Evolutionary conservation across 1,140 invertebrate species (phyloP).

Genomic region (Sinonovacula constricta): DNA sequence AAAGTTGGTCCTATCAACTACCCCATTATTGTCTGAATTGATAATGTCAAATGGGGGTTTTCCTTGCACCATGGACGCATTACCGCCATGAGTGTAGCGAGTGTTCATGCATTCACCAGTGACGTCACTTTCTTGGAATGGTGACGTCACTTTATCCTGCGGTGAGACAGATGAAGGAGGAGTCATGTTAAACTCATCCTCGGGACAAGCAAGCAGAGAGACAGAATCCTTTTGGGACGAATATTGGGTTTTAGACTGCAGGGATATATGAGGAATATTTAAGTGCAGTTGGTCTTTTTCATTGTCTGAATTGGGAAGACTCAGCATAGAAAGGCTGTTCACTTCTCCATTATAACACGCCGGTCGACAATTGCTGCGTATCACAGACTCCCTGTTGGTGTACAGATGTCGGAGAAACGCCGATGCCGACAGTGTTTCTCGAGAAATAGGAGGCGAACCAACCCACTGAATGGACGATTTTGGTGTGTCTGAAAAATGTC

Average conservation of each 20-base stretch:
- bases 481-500: background rate
- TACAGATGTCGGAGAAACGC: conserved; percentile 93
- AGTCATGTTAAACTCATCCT: conserved; percentile 84
- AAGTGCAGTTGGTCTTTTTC: conserved; percentile 82
- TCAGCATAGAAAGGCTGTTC: conserved; percentile 86
- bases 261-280: conserved; percentile 63
- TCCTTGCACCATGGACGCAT: too few relatives aligned
- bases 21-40: conserved; percentile 6
- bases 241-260: conserved; percentile 46
- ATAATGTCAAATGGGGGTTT: too few relatives aligned
- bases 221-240: conserved; percentile 29
- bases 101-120: conserved; percentile 17
- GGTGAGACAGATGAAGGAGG: conserved; percentile 96
- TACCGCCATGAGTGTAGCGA: too few relatives aligned
- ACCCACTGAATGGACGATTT: conserved; percentile 96
- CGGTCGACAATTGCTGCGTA: conserved; percentile 87
- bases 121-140: conserved; percentile 59
- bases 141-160: conserved; percentile 85
- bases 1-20: conserved; percentile 1
- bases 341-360: conserved; percentile 71
- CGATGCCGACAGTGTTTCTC: conserved; percentile 86
- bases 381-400: conserved; percentile 95
- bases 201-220: conserved; percentile 28
- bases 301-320: conserved; percentile 85
- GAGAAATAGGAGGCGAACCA: conserved; percentile 81